Evolutionary conservation across 2,888 invertebrate genomes (phyloP), one percentile per base, ranked within the genome.

Genomic region (Lasius platythorax): DNA sequence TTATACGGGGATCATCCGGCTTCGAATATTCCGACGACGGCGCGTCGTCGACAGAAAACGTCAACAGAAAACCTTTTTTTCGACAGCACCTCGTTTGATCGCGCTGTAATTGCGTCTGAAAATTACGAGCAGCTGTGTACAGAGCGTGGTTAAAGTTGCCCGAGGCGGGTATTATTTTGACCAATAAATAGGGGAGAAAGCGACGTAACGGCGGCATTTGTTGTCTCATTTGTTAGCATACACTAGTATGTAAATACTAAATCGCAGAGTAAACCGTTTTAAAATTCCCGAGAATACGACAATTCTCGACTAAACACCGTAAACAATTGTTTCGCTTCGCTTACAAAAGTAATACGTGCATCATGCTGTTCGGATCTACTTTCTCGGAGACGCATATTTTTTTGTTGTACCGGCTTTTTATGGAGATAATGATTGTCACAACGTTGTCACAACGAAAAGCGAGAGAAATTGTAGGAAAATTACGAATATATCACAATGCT

Each of bases 61-160:
- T 61, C 89, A 89, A 86, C 87, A 74, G 81, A 76, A 76, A 68
- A 82, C 73, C 84, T 87, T 85, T 74, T 85, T 74, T 83, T 72
- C 58, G 6, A 11, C 33, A 66, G 28, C 66, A 40, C 68, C 85
- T 63, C 85, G 86, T 89, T 87, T 85, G 89, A 89, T 89, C 89
- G 72, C 68, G 53, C 61, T 73, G 82, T 89, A 89, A 89, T 87
- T 89, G 79, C 89, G 63, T 83, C 78, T 66, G 83, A 75, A 86
- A 89, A 89, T 89, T 84, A 89, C 78, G 37, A 64, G n/a, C 46
- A 11, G 30, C 58, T 33, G 40, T 61, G 23, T 72, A 40, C 23
- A 67, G 28, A 67, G 37, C 50, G 23, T 53, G 53, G 33, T 79
- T 70, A 56, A 78, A 78, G 30, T 79, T 58, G 58, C 23, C 12